A percentile compares a stretch with the other conserved stretches of the same genome.
These are phyloP conservation scores for Thalassarche chlororhynchos DNA, from an alignment of 2,113 vertebrate species.

Conservation along the genomic window DNA sequence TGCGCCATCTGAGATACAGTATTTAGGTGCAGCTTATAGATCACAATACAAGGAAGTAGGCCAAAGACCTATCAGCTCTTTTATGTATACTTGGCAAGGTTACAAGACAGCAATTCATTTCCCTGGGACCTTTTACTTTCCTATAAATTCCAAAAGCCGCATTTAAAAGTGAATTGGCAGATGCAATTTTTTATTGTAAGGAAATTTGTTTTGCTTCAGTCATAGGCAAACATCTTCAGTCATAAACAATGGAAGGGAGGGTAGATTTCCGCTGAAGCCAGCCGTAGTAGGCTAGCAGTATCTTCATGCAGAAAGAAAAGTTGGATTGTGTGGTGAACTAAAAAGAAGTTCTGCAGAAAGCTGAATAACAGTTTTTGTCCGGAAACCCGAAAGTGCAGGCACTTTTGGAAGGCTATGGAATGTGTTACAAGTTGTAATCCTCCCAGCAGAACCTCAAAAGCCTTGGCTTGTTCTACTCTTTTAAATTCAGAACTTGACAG, in stretches of 20 bases:
- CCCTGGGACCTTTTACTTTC: background rate
- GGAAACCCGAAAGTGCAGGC: background rate
- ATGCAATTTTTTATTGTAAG: background rate
- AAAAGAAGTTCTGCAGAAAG: background rate
- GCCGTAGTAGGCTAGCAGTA: background rate
- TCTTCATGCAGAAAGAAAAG: background rate
- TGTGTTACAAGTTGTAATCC: conserved; percentile 30
- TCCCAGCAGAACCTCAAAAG: conserved; percentile 61
- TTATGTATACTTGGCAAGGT: background rate
- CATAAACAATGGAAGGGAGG: background rate
- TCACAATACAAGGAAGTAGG: background rate
- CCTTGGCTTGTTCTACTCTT: conserved; percentile 47
- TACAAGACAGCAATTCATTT: background rate
- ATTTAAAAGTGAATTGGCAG: conserved; percentile 18
- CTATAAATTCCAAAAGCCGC: background rate
- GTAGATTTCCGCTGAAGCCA: background rate
- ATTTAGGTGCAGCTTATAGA: background rate
- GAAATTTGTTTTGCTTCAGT: conserved; percentile 31
- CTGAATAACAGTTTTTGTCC: background rate
- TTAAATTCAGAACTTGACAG: conserved; percentile 47
- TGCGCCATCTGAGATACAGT: background rate
- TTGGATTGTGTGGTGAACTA: background rate
- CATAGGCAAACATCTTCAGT: background rate
- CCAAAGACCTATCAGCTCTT: conserved; percentile 25
- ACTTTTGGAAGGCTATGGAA: conserved; percentile 4